phyloP scores from a whole-genome alignment of 2,888 invertebrate genomes.

The Drosophila neotestacea region DNA sequence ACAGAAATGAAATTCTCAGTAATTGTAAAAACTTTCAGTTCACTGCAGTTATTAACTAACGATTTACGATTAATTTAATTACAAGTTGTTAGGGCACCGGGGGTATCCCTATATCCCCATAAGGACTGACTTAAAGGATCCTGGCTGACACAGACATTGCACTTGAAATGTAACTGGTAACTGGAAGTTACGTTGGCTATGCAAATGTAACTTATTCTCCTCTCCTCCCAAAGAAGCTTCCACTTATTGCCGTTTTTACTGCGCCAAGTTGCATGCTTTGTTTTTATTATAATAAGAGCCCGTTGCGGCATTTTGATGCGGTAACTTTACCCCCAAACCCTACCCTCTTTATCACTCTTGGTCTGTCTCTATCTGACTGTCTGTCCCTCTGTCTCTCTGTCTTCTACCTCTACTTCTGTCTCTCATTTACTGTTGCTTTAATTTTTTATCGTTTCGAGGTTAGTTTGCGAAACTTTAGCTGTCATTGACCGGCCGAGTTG shows the following conservation, averaged over 20 bases:
- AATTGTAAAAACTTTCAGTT: background rate
- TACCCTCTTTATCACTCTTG: background rate
- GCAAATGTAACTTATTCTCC: slow-evolving; percentile 52
- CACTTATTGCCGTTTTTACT: slow-evolving; percentile 53
- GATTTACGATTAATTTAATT: slow-evolving; percentile 3
- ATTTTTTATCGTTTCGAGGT: slow-evolving; percentile 78
- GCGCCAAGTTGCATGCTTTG: slow-evolving; percentile 62
- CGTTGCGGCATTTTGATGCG: slow-evolving; percentile 77
- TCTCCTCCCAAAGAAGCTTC: slow-evolving; percentile 20
- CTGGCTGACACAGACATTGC: slow-evolving; percentile 47
- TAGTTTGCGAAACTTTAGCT: slow-evolving; percentile 79
- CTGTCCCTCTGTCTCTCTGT: background rate
- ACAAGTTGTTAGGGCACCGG: slow-evolving; percentile 1
- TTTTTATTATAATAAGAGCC: slow-evolving; percentile 78
- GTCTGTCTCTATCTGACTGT: background rate
- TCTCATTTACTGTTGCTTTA: slow-evolving; percentile 66
- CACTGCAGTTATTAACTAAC: slow-evolving; percentile 3
- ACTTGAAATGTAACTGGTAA: slow-evolving; percentile 64
- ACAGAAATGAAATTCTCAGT: too few relatives aligned
- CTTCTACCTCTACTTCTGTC: slow-evolving; percentile 15
- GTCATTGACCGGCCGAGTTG: slow-evolving; percentile 68
- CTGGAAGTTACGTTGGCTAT: slow-evolving; percentile 53
- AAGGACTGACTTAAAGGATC: background rate
- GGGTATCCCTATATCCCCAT: background rate
- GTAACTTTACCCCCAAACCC: slow-evolving; percentile 33